phyloP scores from a whole-genome alignment of 1,140 invertebrate species.

The Olivierus martensii region DNA sequence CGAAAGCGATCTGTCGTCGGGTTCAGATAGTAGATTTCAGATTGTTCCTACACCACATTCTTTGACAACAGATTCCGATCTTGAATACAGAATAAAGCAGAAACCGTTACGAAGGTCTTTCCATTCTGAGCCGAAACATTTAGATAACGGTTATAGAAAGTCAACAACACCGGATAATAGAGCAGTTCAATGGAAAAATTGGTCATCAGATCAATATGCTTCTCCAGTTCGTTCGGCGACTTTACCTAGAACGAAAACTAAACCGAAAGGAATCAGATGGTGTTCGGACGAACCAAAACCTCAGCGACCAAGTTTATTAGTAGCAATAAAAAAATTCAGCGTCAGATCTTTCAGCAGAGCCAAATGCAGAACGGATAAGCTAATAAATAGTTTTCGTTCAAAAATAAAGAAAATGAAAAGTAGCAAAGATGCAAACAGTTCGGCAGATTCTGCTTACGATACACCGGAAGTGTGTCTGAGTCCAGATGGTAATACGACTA shows the following conservation, averaged over 20 bases:
- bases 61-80: too few species aligned
- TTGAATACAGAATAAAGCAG: not conserved
- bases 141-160: not conserved
- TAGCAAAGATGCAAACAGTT: conserved; percentile 8
- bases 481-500: not conserved
- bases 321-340: conserved; percentile 10
- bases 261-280: conserved; percentile 12
- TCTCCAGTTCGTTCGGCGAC: not conserved
- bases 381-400: conserved; percentile 9
- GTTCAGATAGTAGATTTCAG: too few species aligned
- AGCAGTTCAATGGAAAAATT: not conserved
- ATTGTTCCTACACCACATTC: too few species aligned
- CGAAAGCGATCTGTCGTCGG: too few species aligned
- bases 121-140: not conserved
- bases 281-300: conserved; percentile 6
- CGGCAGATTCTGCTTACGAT: conserved; percentile 15
- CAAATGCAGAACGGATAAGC: conserved; percentile 12
- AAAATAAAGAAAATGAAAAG: conserved; percentile 7
- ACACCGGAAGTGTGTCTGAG: conserved; percentile 14
- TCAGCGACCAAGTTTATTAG: conserved; percentile 4
- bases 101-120: not conserved
- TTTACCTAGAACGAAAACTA: not conserved
- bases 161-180: too few species aligned
- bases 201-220: not conserved
- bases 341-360: conserved; percentile 12